Percentiles rank a stretch among this genome's conserved stretches.
These are phyloP conservation scores for Alces alces DNA, from an alignment of 2,113 vertebrate genomes.

Conservation along the genomic window DNA sequence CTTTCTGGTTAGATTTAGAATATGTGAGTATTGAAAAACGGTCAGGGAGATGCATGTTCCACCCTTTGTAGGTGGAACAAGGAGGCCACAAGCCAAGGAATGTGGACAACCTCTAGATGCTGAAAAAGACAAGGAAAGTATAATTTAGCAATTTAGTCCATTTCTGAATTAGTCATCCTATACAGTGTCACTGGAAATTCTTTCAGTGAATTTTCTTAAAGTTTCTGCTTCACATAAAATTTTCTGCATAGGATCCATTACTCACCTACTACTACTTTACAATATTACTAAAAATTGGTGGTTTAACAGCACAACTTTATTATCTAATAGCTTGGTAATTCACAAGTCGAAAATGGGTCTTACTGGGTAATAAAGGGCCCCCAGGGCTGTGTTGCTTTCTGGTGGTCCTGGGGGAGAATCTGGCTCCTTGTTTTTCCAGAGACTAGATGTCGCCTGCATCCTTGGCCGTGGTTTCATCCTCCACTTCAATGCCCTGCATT, in stretches of 20 bases:
- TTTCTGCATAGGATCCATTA: background rate
- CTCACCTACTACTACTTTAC: background rate
- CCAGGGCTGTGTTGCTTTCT: background rate
- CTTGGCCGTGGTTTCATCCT: background rate
- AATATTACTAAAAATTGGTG: background rate
- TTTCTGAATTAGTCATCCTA: background rate
- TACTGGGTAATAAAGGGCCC: background rate
- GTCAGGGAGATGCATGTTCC: background rate
- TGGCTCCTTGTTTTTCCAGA: background rate
- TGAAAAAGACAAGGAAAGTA: background rate
- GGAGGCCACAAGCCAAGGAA: background rate
- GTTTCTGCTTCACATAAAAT: background rate
- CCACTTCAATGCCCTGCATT: background rate
- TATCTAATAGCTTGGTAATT: background rate
- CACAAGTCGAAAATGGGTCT: background rate
- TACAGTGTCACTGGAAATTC: background rate
- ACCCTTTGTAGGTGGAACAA: background rate
- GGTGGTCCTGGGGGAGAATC: fast-evolving
- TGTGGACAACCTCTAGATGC: too few species aligned
- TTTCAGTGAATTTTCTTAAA: background rate
- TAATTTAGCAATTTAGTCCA: background rate
- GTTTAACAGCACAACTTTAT: background rate
- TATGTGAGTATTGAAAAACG: background rate
- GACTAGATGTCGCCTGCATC: fast-evolving
- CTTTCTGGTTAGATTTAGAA: background rate